These are phyloP conservation scores for Alsophila aescularia DNA, from an alignment of 2,888 invertebrate genomes.

Conservation along the genomic window DNA sequence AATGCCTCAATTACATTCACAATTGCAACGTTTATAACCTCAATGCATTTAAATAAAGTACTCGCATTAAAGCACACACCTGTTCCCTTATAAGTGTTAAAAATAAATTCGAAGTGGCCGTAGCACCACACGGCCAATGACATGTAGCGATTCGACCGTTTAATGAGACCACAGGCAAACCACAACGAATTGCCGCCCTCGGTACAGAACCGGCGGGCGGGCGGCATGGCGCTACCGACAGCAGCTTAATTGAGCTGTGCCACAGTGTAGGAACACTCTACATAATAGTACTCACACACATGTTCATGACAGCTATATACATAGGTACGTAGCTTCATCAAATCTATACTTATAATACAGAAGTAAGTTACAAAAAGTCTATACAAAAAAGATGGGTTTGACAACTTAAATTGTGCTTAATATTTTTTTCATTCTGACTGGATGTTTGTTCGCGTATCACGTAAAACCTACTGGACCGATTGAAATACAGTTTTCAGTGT, in stretches of 20 bases:
- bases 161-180: conserved; percentile 68
- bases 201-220: conserved; percentile 48
- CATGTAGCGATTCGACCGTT: conserved; percentile 53
- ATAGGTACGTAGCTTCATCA: too few relatives aligned
- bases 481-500: too few relatives aligned
- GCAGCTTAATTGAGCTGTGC: conserved; percentile 62
- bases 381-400: too few relatives aligned
- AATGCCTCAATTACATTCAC: background rate
- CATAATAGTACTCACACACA: too few relatives aligned
- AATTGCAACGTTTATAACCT: conserved; percentile 4
- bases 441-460: too few relatives aligned
- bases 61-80: conserved; percentile 26
- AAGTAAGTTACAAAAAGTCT: too few relatives aligned
- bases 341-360: too few relatives aligned
- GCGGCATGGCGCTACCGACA: conserved; percentile 53
- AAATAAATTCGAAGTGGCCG: conserved; percentile 28
- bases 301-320: too few relatives aligned
- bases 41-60: conserved; percentile 18
- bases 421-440: too few relatives aligned
- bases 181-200: conserved; percentile 63
- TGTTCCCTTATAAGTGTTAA: conserved; percentile 27
- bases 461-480: too few relatives aligned
- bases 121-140: conserved; percentile 46
- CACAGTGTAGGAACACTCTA: conserved; percentile 30
- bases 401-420: too few relatives aligned